A percentile compares a stretch with the other conserved stretches of the same genome.
Evolutionary conservation across 2,888 invertebrate species (phyloP).

Genomic region (Acanthoscelides obtectus): DNA sequence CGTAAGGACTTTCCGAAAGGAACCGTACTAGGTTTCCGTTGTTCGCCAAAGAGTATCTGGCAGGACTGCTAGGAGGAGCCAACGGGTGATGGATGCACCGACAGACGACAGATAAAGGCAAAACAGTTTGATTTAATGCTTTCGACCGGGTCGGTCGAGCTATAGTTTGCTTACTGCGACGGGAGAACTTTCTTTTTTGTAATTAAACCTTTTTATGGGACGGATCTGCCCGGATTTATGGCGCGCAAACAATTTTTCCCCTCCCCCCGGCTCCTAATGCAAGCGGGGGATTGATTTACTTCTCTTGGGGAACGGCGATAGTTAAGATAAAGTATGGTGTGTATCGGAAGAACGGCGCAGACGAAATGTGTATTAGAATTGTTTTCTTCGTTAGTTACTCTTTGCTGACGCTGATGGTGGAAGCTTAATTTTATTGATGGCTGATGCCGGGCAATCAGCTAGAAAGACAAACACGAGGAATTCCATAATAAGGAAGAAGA

Average conservation of each 20-base stretch:
- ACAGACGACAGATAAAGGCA: constrained; percentile 49
- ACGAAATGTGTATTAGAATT: background rate
- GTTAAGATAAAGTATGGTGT: constrained; percentile 11
- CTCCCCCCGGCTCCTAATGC: constrained; percentile 13
- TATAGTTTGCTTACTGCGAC: constrained; percentile 42
- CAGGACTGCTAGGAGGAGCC: constrained; percentile 39
- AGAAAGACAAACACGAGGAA: background rate
- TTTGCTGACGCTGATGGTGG: background rate
- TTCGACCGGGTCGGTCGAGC: constrained; percentile 26
- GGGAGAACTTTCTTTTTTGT: constrained; percentile 47
- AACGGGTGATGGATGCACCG: constrained; percentile 46
- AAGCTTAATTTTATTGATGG: background rate
- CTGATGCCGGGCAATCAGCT: background rate
- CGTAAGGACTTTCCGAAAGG: background rate
- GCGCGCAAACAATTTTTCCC: constrained; percentile 28
- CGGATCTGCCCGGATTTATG: constrained; percentile 36
- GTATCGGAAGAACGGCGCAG: constrained; percentile 2
- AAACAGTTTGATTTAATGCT: constrained; percentile 50
- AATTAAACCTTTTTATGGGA: constrained; percentile 43
- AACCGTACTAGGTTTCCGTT: background rate
- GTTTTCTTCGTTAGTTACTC: background rate
- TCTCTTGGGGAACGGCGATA: constrained; percentile 6
- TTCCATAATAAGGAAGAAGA: background rate
- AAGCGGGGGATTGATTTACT: constrained; percentile 20
- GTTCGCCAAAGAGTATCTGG: background rate